These are phyloP conservation scores for Pseudococcus longispinus DNA, from an alignment of 2,888 invertebrate species.

Conservation along the genomic window DNA sequence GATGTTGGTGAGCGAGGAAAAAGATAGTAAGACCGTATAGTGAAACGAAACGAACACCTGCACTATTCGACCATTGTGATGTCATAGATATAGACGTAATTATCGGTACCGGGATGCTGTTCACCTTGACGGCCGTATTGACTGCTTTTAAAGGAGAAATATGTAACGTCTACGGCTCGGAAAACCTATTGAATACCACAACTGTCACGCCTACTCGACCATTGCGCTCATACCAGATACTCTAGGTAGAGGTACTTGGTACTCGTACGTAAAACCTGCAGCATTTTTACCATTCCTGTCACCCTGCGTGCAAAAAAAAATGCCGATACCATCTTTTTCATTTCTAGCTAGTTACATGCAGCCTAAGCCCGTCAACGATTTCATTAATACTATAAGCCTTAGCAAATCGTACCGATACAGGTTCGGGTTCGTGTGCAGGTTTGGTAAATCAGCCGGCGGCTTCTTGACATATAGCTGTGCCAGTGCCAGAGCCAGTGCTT, in stretches of 20 bases:
- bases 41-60: conserved; percentile 40
- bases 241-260: not conserved
- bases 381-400: not conserved
- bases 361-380: not conserved
- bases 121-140: conserved; percentile 52
- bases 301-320: conserved; percentile 4
- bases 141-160: conserved; percentile 50
- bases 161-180: conserved; percentile 48
- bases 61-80: conserved; percentile 55
- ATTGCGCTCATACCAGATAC: not conserved
- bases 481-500: too few species aligned
- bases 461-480: not conserved
- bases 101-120: conserved; percentile 53
- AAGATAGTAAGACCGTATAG: not conserved
- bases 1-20: not conserved
- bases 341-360: not conserved
- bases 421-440: not conserved
- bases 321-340: conserved; percentile 19
- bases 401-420: not conserved
- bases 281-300: conserved; percentile 41
- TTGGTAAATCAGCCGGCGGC: not conserved
- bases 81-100: conserved; percentile 55
- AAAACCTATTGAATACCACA: conserved; percentile 28
- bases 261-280: not conserved
- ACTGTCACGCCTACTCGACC: conserved; percentile 41